Percentiles rank a stretch among this genome's conserved stretches.
Conservation (phyloP, 1,140 invertebrate genomes). For the Megalonaias nervosa region DNA sequence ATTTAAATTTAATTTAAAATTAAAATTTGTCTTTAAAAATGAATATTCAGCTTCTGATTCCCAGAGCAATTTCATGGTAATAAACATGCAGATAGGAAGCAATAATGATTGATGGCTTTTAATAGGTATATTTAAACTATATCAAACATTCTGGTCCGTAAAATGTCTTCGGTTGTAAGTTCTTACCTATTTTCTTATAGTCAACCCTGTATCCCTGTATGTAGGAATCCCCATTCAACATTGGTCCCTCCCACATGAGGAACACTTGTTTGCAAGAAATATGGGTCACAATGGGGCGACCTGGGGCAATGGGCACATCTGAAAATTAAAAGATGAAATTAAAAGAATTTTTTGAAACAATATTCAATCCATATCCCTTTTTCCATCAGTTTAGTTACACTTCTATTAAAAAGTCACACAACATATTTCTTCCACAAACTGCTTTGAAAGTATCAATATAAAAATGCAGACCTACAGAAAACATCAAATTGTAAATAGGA, state of each 20-base stretch:
- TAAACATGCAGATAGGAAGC: background rate
- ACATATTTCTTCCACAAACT: too few species aligned
- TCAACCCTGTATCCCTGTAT: constrained; percentile 72
- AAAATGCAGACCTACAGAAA: too few species aligned
- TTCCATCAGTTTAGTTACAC: too few species aligned
- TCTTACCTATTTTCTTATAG: constrained; percentile 72
- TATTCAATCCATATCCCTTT: too few species aligned
- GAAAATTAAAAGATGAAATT: constrained; percentile 18
- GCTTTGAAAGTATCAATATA: too few species aligned
- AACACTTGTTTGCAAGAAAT: constrained; percentile 89
- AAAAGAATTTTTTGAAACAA: too few species aligned
- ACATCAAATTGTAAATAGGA: too few species aligned
- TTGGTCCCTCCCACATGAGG: constrained; percentile 74
- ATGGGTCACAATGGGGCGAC: constrained; percentile 87
- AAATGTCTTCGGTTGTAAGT: background rate
- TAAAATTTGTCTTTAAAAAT: too few species aligned
- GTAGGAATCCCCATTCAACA: constrained; percentile 64
- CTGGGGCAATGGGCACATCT: constrained; percentile 84
- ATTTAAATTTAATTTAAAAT: too few species aligned
- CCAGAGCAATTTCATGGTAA: background rate
- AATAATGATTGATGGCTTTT: background rate
- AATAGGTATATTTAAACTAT: background rate
- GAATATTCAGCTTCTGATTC: too few species aligned
- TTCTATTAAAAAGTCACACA: too few species aligned
- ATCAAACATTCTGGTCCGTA: background rate